Conservation (phyloP, 2,113 vertebrate species). For the Motacilla tschutschensis region DNA sequence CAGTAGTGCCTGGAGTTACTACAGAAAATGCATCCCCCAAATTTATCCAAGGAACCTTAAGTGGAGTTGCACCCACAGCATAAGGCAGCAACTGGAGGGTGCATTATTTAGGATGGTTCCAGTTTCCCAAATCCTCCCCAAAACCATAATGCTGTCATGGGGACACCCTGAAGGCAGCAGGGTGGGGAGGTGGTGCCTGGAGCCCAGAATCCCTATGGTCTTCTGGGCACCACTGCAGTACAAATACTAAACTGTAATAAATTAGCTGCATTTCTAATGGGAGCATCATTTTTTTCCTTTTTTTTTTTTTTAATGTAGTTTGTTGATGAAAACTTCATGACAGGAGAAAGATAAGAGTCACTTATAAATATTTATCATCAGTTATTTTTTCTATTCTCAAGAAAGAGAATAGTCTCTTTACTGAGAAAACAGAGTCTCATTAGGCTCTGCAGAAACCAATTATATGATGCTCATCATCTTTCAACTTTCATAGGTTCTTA, state of each 20-base stretch:
- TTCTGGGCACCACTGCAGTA: not conserved
- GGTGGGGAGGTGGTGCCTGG: not conserved
- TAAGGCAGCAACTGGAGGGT: rapidly evolving
- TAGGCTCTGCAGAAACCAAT: conserved; percentile 34
- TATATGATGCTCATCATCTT: conserved; percentile 37
- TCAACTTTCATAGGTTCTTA: conserved; percentile 42
- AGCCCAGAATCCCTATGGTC: not conserved
- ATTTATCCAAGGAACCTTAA: not conserved
- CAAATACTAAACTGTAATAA: not conserved
- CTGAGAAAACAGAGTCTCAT: conserved; percentile 15
- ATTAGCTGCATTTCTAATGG: not conserved
- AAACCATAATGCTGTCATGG: not conserved
- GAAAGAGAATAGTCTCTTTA: conserved; percentile 34
- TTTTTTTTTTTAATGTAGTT: not conserved
- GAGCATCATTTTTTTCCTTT: not conserved
- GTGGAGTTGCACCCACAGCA: not conserved
- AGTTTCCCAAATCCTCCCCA: not conserved
- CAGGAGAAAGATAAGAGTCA: not conserved
- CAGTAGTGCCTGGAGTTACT: not conserved
- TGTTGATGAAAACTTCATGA: not conserved
- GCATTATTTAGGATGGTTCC: not conserved
- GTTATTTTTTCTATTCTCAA: conserved; percentile 23
- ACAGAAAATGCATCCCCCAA: not conserved
- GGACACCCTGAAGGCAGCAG: not conserved
- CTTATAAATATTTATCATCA: conserved; percentile 49